Conservation (phyloP, 2,888 invertebrate species). For the Xestia c-nigrum region DNA sequence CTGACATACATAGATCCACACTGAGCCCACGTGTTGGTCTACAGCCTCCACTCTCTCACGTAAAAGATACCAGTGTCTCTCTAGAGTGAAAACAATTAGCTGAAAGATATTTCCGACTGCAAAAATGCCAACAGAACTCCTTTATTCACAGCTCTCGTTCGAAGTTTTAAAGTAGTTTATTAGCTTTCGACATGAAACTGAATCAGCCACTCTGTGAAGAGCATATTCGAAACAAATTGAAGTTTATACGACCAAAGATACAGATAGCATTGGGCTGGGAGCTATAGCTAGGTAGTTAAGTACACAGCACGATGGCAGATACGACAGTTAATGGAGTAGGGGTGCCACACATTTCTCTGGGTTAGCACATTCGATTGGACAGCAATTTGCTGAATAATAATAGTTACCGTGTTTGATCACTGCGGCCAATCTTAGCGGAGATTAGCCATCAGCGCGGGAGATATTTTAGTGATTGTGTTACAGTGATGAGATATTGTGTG, state of each 20-base stretch:
- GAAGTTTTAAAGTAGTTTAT: neutral
- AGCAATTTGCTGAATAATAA: neutral
- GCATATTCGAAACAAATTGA: neutral
- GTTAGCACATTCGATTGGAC: neutral
- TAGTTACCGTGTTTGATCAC: no score
- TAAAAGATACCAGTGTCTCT: neutral
- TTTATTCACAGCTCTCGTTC: neutral
- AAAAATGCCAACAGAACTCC: neutral
- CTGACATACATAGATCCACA: neutral
- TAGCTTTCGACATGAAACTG: neutral
- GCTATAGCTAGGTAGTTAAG: neutral
- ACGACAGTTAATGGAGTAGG: neutral
- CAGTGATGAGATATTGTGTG: no score
- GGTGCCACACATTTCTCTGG: neutral
- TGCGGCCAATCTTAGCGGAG: no score
- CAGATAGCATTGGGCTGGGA: neutral
- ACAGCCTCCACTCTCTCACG: neutral
- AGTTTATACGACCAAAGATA: neutral
- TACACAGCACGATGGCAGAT: neutral
- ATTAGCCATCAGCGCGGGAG: no score
- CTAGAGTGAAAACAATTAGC: neutral
- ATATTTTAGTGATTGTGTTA: no score
- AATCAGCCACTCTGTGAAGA: constrained; percentile 7
- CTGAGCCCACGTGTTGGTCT: neutral
- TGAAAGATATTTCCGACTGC: neutral